Base-by-base conservation (phyloP, 2,113 vertebrate species). In the Lophochroa leadbeateri region DNA sequence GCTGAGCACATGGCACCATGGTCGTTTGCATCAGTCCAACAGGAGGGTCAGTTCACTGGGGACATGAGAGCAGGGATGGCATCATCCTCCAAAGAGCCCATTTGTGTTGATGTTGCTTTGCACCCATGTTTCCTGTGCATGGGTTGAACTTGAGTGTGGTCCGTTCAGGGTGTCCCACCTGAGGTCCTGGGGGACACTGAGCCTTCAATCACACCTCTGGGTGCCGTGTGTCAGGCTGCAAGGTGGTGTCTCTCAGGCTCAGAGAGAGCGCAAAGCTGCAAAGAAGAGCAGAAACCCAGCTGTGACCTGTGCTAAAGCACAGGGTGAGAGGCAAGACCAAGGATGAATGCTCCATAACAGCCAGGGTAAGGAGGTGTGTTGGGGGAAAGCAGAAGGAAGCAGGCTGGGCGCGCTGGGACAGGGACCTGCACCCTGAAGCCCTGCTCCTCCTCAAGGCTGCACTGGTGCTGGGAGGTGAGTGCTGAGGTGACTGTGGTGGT, bases 401-500 rank as follows among this genome's bases (percentile, higher is more conserved):
- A n/a, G 25, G 9, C 12, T 44, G 70, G 25, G 14, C 0, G 17
- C 50, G 16, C 14, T 31, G 3, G 1, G 2, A 33, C 15, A 39
- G 16, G 46, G 46, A 49, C 19, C 23, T 52, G 28, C 25, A 41
- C 39, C 13, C 11, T 47, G 29, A 37, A 70, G 28, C 24, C 65
- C 27, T 78, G 65, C 18, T 82, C 18, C 11, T 58, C 28, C 21
- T 43, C 7, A 13, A 46, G 52, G 25, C 61, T 79, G n/a, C 41
- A 19, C 15, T 31, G 16, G 17, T 16, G 37, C 39, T 37, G 13
- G 11, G 37, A 35, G 16, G 3, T n/a, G 29, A 19, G 39, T 1
- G 1, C 41, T 75, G n/a, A 19, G 14, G 29, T 37, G 2, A 7
- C 16, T 35, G 20, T 64, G 77, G 31, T 64, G 43, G 39, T 64